Evolutionary conservation across 2,113 vertebrate species (phyloP).

Genomic region (Ovibos moschatus): DNA sequence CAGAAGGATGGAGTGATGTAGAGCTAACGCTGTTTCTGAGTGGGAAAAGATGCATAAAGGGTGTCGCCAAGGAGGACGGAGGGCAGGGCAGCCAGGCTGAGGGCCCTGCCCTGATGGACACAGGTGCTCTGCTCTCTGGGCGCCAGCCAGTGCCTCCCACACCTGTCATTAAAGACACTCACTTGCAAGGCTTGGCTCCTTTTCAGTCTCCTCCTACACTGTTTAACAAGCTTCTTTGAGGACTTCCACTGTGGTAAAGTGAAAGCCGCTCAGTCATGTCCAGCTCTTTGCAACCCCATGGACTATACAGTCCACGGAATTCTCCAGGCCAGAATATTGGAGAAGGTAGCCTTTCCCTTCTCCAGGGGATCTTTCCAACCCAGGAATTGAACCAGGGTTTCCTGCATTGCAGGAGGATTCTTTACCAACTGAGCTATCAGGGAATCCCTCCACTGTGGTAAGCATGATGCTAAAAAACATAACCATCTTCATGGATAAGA

Average conservation of each 20-base stretch:
- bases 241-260: neutral
- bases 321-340: neutral
- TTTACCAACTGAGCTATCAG: neutral
- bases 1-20: neutral
- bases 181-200: neutral
- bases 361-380: neutral
- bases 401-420: neutral
- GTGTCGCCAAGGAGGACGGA: neutral
- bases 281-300: neutral
- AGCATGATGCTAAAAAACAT: neutral
- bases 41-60: neutral
- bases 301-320: neutral
- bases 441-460: neutral
- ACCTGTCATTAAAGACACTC: neutral
- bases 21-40: neutral
- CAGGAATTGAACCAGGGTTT: rapidly evolving
- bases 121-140: neutral
- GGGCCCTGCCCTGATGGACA: neutral
- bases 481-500: neutral
- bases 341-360: neutral
- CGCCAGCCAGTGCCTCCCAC: neutral
- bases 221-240: neutral
- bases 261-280: neutral
- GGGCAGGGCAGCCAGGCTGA: no score
- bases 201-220: neutral